Base-by-base conservation (phyloP, 2,113 vertebrate genomes). In the Okapia johnstoni region DNA sequence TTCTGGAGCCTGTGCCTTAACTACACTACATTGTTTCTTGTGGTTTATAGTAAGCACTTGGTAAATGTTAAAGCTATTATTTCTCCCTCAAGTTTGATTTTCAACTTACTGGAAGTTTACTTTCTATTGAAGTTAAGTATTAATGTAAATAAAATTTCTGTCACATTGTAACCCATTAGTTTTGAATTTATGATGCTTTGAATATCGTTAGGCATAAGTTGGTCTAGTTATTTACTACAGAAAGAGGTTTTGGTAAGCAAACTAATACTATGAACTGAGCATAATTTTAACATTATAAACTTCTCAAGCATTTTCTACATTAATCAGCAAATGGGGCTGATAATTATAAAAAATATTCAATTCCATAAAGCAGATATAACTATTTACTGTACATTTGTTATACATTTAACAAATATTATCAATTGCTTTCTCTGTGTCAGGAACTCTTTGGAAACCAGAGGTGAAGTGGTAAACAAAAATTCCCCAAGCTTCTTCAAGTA, bases 341-440 rank as follows among this genome's bases (percentile, higher is more conserved):
- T 58, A 77, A 94, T 61, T 92, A 79, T 25, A 85, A 87, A 94
- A 95, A 77, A 81, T 13, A 66, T 14, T 84, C 21, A 85, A 85
- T 50, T 93, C 26, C 88, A 54, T 55, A 77, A 60, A 92, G 76
- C 50, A 91, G 16, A 17, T 83, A 58, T 52, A 94, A 94, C 9
- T 63, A 94, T 63, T 90, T 93, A 92, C 52, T 46, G 26, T 73
- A 25, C 7, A 93, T 88, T 55, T 93, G 28, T 36, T 84, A 95
- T 52, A 86, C 54, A 46, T 76, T 95, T 90, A 95, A 89, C 70
- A 96, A 84, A 79, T 48, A 89, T 63, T 85, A 89, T 3, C 80
- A 17, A 55, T 70, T 84, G n/a, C 25, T 33, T 85, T 91, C 30
- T 91, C 23, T 57, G 46, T 61, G 26, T 90, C 4, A 83, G 63